Evolutionary conservation across 2,888 invertebrate species (phyloP), one percentile per base, ranked within the genome.

Genomic region (Phoenoteleia sp.): DNA sequence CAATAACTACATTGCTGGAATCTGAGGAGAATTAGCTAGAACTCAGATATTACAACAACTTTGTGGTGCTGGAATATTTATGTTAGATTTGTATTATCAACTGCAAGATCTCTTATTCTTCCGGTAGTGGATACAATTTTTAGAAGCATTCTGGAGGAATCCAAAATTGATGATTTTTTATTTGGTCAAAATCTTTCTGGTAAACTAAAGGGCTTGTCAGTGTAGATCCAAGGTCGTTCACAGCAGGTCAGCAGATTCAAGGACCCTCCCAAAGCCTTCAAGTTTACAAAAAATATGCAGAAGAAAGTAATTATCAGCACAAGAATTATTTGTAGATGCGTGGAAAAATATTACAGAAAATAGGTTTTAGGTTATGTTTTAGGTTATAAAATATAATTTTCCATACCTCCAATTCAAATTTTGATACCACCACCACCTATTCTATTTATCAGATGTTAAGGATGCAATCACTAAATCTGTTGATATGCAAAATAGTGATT

Each of bases 301-400:
- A 56, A 13, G 19, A 52, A 45, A 49, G 17, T 29, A 15, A 6
- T 17, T 42, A 64, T 21, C 25, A 23, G 29, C 56, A 29, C 2
- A 60, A 23, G 17, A 2, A 4, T 11, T 33, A 54, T 74, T 52
- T 52, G 45, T 60, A 49, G 39, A 60, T 6, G 58, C 2, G 13
- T 74, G 74, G 74, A 62, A 74, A 36, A 25, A 52, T 0, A 25
- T 74, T 21, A 62, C 74, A 21, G 49, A 27, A 7, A 45, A 74
- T 13, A 60, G n/a, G 3, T 74, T 74, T 52, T 74, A 62, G 62
- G 62, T 25, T 74, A 52, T 62, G 47, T 74, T 17, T 47, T 62
- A 74, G 74, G 74, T 49, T 60, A 52, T 39, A 74, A 60, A 19
- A 74, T 74, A 15, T 25, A 49, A 52, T 62, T 74, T 74, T 33